A percentile compares a stretch with the other conserved stretches of the same genome.
These are phyloP conservation scores for Haliaeetus leucogaster DNA, from an alignment of 2,113 vertebrate species.

Conservation along the genomic window DNA sequence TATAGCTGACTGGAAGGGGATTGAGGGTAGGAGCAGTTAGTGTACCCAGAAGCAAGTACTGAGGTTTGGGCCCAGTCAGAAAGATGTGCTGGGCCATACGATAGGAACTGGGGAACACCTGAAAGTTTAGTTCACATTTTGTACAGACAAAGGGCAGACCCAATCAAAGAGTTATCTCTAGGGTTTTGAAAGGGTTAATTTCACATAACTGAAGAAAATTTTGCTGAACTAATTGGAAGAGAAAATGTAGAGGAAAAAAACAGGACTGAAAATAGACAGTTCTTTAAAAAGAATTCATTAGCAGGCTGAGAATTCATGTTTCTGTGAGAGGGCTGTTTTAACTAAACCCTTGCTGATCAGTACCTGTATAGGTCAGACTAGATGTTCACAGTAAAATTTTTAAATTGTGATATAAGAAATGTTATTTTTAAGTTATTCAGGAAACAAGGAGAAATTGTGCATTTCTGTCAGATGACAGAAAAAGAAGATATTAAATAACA, in stretches of 20 bases:
- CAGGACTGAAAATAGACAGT: neutral
- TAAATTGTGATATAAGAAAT: neutral
- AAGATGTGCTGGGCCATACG: neutral
- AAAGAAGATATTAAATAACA: neutral
- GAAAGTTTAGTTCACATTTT: neutral
- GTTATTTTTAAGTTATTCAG: neutral
- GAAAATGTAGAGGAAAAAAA: neutral
- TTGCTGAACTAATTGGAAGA: neutral
- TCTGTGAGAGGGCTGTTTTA: neutral
- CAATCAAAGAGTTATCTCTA: neutral
- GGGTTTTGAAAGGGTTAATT: neutral
- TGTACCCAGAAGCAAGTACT: neutral
- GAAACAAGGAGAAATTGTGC: neutral
- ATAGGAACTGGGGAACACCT: neutral
- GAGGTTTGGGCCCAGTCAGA: neutral
- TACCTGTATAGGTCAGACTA: neutral
- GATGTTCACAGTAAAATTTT: neutral
- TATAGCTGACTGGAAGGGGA: neutral
- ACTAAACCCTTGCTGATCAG: neutral
- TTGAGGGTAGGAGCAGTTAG: neutral
- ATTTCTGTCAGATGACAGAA: neutral
- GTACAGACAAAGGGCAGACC: neutral
- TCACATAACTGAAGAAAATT: neutral
- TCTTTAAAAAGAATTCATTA: slow-evolving; percentile 34
- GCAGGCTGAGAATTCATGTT: neutral